Base-by-base conservation (phyloP, 2,888 invertebrate genomes). In the Microplitis manilae region DNA sequence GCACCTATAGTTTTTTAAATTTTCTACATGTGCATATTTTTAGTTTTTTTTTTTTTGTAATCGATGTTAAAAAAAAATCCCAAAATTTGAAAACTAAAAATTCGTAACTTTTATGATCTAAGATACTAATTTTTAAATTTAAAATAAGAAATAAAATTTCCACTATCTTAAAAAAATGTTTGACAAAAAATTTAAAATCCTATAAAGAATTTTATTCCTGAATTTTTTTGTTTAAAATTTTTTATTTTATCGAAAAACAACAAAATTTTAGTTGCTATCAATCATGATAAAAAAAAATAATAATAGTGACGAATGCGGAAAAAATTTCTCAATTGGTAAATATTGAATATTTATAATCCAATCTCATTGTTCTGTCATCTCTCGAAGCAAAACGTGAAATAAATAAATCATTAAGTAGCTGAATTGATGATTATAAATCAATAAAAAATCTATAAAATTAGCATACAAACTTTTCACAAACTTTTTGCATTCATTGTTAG, bases 331-430 rank as follows among this genome's bases (percentile, higher is more conserved):
- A 50, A 50, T 50, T 13, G 13, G 9, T 13, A 50, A 50, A 50
- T 50, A 50, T 50, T 38, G 67, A 67, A 67, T 67, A 67, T 67
- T 70, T 30, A 70, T 50, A 50, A 50, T 13, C 50, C 9, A 50
- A 50, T 50, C 50, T 50, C 8, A 50, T 70, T 70, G 59, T 70
- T 50, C 41, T 68, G 41, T 60, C 41, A 41, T 41, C 59, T 50
- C 60, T 50, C 50, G 50, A 70, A 5, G 39, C 20, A 6, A 15
- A 9, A 59, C 70, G 70, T 40, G 68, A 30, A 17, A 70, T 70
- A 50, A 70, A 70, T 70, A 70, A 70, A 70, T 70, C 70, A 70
- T 70, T 30, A 67, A 59, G 5, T 70, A 17, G 62, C 15, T 62
- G 15, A 20, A 62, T 62, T 62, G 50, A 15, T 64, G 62, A n/a